Evolutionary conservation across 2,113 vertebrate species (phyloP).

Genomic region (Cryptotis parvus): DNA sequence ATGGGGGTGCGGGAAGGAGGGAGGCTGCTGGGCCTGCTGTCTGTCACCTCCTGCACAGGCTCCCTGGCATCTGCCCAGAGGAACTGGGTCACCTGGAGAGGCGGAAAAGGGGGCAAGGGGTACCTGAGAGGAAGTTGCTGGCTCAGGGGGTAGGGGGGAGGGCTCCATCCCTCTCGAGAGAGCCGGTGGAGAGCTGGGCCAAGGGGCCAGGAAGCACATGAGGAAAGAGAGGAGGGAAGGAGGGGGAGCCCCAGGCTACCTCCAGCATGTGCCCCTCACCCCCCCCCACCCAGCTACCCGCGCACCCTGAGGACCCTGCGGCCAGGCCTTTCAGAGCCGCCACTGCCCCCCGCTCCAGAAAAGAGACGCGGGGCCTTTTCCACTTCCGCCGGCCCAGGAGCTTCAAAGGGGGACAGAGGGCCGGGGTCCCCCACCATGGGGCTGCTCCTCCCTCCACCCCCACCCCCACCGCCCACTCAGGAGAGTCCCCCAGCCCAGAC

Average conservation of each 20-base stretch:
- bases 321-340: slow-evolving; percentile 67
- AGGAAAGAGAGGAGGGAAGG: background rate
- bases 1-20: no score
- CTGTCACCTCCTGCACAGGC: background rate
- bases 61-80: background rate
- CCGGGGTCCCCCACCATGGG: slow-evolving; percentile 75
- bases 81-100: slow-evolving; percentile 16
- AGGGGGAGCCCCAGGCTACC: background rate
- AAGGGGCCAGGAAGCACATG: background rate
- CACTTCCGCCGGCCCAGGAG: slow-evolving; percentile 85
- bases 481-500: slow-evolving; percentile 74
- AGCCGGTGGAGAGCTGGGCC: no score
- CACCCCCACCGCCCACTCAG: slow-evolving; percentile 75
- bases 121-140: background rate
- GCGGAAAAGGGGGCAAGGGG: background rate
- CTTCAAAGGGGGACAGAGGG: slow-evolving; percentile 82
- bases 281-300: slow-evolving; percentile 75
- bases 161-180: background rate
- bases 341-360: slow-evolving; percentile 82
- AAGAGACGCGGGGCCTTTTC: slow-evolving; percentile 85
- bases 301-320: slow-evolving; percentile 77
- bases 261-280: slow-evolving; percentile 21
- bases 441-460: slow-evolving; percentile 81
- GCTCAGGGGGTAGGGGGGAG: background rate
- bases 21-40: background rate